phyloP scores from a whole-genome alignment of 2,113 vertebrate species.

The Aldabrachelys gigantea region DNA sequence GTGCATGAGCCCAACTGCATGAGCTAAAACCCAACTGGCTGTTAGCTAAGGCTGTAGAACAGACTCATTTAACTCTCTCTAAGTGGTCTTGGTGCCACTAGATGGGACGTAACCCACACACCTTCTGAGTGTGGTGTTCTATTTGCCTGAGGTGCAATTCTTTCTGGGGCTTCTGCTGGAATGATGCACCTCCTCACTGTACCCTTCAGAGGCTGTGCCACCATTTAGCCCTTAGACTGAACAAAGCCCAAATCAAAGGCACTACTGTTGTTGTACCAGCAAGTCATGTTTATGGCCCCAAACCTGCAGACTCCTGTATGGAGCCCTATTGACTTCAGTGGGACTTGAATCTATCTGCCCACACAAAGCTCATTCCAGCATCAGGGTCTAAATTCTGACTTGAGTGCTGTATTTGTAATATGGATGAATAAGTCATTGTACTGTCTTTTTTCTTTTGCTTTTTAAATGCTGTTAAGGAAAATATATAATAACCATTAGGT shows the following conservation, averaged over 20 bases:
- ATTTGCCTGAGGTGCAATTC: neutral
- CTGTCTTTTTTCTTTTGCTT: too few species aligned
- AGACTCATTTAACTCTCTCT: too few species aligned
- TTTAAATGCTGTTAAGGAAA: neutral
- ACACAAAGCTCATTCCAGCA: neutral
- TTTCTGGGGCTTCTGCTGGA: neutral
- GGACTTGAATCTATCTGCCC: neutral
- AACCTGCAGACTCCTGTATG: neutral
- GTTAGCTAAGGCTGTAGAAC: too few species aligned
- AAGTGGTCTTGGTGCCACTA: too few species aligned
- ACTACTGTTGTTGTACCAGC: neutral
- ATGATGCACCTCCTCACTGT: neutral
- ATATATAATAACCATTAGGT: neutral
- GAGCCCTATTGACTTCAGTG: neutral
- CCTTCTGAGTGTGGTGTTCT: too few species aligned
- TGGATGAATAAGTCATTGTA: neutral
- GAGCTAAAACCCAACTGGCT: too few species aligned
- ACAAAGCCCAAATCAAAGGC: neutral
- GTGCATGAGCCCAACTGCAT: too few species aligned
- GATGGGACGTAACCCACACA: too few species aligned
- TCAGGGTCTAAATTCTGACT: neutral
- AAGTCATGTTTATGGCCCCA: neutral
- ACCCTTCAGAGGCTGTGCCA: neutral
- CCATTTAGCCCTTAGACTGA: neutral
- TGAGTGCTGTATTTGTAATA: too few species aligned